Base-by-base conservation (phyloP, 2,797 vertebrate genomes). In the Bufotes viridis region DNA sequence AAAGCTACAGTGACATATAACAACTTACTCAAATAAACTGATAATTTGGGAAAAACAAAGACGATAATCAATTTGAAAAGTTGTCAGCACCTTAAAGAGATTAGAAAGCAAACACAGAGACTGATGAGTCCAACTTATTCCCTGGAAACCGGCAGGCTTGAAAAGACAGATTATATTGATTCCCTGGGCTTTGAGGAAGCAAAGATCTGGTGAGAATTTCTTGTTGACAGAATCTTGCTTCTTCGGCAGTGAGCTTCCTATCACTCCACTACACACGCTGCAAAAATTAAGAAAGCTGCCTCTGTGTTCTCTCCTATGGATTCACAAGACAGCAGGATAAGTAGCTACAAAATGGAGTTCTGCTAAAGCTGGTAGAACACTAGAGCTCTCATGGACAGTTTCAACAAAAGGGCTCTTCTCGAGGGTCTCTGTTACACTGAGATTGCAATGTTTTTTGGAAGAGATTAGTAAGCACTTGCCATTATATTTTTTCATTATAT, bases 151-250 rank as follows among this genome's bases (percentile, higher is more conserved):
- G 78, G 15, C 42, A 75, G 17, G 85, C 90, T 90, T 85, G 92
- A 88, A 85, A 88, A 92, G 58, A 70, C n/a, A 91, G 78, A 89
- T 86, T 88, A 75, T 81, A 86, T 60, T 89, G 80, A 91, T 89
- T 92, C 60, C 84, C 88, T n/a, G 78, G 84, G 42, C 85, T 93
- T 82, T 55, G 84, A 87, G 85, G 91, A 90, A 90, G 88, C 10
- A 91, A 90, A 89, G 80, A 86, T 76, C 57, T 87, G 90, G 69
- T 90, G 0, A 80, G 88, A 67, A 0, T 86, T 90, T 87, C 34
- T 90, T 80, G 80, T 89, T 90, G 78, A 89, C 26, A 86, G 20
- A 17, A 70, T 63, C 90, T 58, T 53, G 1, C 72, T 63, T 65
- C 90, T 42, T 90, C 51, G 90, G 86, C 57, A 80, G 90, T 55